Evolutionary conservation across 2,797 vertebrate species (phyloP).

Genomic region (Semaprochilodus insignis): DNA sequence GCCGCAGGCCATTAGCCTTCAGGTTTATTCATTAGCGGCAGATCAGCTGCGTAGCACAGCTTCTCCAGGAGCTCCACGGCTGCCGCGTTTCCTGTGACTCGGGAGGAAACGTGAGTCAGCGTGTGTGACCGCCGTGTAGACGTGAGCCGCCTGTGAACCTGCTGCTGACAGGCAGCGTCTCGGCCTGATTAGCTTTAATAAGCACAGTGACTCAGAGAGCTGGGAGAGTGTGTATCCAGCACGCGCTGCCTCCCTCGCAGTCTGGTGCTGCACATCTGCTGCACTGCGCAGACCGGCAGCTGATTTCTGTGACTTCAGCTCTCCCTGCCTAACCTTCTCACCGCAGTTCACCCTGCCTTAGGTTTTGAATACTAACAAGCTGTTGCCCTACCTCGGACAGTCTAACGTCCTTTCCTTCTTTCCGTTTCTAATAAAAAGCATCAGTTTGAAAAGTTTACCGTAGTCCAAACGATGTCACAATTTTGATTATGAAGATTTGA

Average conservation of each 20-base stretch:
- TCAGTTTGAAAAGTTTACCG: neutral
- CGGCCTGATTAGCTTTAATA: neutral
- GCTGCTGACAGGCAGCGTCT: neutral
- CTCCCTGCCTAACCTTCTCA: constrained; percentile 19
- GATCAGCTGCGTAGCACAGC: neutral
- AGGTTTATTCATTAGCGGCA: neutral
- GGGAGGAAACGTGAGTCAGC: constrained; percentile 5
- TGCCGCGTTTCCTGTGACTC: constrained; percentile 1
- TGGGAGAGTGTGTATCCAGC: neutral
- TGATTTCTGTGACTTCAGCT: neutral
- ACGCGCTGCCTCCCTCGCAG: neutral
- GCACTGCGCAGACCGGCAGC: constrained; percentile 6
- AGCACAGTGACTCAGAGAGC: neutral
- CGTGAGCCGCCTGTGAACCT: neutral
- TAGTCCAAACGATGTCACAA: too few species aligned
- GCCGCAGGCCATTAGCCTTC: neutral
- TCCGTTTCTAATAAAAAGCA: neutral
- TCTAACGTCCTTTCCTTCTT: too few species aligned
- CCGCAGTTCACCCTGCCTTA: neutral
- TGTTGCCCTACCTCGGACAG: neutral
- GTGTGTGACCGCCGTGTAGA: neutral
- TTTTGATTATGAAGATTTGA: too few species aligned
- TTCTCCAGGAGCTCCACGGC: neutral
- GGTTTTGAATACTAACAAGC: constrained; percentile 21
- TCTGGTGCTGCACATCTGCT: constrained; percentile 22